phyloP scores from a whole-genome alignment of 2,113 vertebrate genomes.

The Mormyrus lacerda region DNA sequence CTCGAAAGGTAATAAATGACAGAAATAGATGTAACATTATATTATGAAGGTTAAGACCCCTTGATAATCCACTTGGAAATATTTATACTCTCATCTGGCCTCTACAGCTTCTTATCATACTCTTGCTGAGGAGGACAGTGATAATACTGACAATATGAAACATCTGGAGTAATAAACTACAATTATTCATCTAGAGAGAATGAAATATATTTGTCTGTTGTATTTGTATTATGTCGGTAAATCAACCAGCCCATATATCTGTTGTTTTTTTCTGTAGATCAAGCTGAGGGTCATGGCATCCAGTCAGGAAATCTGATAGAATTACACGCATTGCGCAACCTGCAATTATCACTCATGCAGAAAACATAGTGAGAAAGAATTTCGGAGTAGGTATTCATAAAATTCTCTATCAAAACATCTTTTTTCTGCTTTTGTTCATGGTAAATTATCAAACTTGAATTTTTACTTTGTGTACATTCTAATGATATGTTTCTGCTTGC shows the following conservation, averaged over 20 bases:
- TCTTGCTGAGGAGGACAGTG: neutral
- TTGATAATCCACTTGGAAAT: neutral
- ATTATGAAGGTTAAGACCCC: neutral
- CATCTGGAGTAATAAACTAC: neutral
- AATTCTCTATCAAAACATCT: neutral
- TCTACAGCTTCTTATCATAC: neutral
- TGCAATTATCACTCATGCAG: neutral
- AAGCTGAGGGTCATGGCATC: neutral
- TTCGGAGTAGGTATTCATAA: neutral
- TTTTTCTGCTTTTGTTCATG: neutral
- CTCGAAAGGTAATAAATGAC: neutral
- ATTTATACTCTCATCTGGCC: constrained; percentile 1
- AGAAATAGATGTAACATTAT: neutral
- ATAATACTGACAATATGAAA: neutral
- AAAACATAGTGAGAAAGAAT: neutral
- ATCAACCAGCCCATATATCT: neutral
- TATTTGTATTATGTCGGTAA: neutral
- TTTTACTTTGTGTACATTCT: neutral
- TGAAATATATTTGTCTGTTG: neutral
- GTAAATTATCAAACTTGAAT: neutral
- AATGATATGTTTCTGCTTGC: neutral
- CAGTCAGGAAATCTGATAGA: neutral
- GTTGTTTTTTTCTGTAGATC: neutral
- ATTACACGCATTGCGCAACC: neutral
- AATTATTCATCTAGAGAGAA: neutral